Evolutionary conservation across 2,797 vertebrate genomes (phyloP).

Genomic region (Argya squamiceps): DNA sequence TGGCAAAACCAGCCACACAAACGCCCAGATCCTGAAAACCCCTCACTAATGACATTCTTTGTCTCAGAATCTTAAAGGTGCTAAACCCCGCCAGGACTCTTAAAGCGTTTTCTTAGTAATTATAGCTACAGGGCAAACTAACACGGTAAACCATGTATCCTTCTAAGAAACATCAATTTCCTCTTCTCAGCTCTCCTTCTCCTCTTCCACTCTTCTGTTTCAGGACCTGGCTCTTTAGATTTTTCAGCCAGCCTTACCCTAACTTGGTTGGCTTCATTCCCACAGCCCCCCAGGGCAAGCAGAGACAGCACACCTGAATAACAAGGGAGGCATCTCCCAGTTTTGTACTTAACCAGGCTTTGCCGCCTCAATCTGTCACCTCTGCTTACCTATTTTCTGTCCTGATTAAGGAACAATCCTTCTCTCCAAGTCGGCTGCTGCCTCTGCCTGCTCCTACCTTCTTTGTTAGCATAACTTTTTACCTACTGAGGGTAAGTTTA

Average conservation of each 20-base stretch:
- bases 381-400: background rate
- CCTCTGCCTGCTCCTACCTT: background rate
- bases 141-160: background rate
- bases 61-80: background rate
- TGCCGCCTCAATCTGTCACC: background rate
- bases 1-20: background rate
- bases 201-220: background rate
- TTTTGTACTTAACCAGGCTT: background rate
- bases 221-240: background rate
- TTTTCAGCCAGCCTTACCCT: background rate
- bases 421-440: background rate
- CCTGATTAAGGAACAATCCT: background rate
- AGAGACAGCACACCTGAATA: background rate
- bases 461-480: background rate
- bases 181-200: background rate
- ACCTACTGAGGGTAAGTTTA: background rate
- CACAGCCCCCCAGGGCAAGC: background rate
- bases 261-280: background rate
- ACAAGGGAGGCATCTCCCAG: background rate
- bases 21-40: background rate
- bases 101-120: background rate
- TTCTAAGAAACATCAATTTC: background rate
- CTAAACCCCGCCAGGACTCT: rapidly evolving
- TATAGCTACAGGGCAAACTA: background rate
- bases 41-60: background rate